phyloP scores from a whole-genome alignment of 2,797 vertebrate genomes.

The Orientallactaga sibirica region DNA sequence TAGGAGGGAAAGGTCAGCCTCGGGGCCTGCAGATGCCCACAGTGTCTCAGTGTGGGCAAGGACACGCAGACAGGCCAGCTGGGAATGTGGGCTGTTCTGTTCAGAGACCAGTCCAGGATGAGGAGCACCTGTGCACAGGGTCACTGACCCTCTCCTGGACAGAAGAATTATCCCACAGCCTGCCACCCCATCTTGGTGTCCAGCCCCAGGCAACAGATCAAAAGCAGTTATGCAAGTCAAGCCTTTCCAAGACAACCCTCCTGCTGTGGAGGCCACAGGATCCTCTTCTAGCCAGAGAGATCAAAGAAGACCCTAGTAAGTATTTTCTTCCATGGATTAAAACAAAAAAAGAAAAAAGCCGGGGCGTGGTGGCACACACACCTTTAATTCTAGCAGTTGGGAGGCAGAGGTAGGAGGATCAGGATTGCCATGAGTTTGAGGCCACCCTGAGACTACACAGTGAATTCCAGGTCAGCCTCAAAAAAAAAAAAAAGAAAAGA shows the following conservation, averaged over 20 bases:
- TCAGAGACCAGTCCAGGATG: not conserved
- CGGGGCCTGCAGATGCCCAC: no score
- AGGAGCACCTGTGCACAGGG: not conserved
- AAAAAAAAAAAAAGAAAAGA: no score
- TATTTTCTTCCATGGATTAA: not conserved
- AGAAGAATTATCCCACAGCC: not conserved
- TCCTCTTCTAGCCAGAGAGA: not conserved
- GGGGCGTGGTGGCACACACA: accelerated
- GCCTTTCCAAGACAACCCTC: constrained; percentile 1
- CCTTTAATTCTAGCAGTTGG: not conserved
- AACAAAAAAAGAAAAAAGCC: not conserved
- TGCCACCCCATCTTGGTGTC: not conserved
- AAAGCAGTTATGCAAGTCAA: not conserved
- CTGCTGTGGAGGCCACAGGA: not conserved
- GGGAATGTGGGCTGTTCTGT: not conserved
- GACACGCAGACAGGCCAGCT: not conserved
- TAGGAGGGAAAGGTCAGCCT: not conserved
- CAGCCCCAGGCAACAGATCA: not conserved
- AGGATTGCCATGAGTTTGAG: not conserved
- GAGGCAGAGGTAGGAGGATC: not conserved
- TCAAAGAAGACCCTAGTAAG: not conserved
- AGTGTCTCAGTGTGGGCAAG: not conserved
- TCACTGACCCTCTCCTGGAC: not conserved
- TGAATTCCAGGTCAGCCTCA: not conserved
- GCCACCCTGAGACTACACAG: not conserved